Evolutionary conservation across 2,888 invertebrate species (phyloP).

Genomic region (Magallana nippona): DNA sequence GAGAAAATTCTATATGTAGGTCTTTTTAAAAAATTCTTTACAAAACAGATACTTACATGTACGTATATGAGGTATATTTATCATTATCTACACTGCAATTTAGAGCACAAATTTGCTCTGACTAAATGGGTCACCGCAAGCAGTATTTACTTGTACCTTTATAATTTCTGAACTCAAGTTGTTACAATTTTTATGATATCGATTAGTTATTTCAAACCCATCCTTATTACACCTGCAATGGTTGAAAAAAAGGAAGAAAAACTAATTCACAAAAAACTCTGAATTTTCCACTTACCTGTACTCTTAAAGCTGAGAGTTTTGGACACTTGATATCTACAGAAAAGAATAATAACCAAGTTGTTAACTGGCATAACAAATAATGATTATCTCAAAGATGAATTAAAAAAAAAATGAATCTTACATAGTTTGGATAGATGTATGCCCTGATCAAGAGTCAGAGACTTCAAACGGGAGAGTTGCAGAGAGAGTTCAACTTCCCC

Average conservation of each 20-base stretch:
- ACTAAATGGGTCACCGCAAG: too few species aligned
- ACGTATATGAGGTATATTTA: too few species aligned
- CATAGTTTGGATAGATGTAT: slow-evolving; percentile 56
- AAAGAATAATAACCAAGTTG: slow-evolving; percentile 22
- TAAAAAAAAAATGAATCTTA: slow-evolving; percentile 34
- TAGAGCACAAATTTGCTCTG: too few species aligned
- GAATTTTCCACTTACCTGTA: slow-evolving; percentile 51
- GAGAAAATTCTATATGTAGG: background rate
- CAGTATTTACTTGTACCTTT: too few species aligned
- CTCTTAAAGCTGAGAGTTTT: slow-evolving; percentile 54
- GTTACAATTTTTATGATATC: too few species aligned
- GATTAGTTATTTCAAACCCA: background rate
- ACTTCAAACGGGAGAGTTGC: slow-evolving; percentile 47
- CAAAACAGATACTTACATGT: too few species aligned
- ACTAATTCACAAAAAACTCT: background rate
- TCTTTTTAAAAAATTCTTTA: too few species aligned
- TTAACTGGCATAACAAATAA: background rate
- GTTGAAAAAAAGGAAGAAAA: background rate
- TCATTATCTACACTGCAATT: too few species aligned
- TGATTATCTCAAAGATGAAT: background rate
- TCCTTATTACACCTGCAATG: background rate
- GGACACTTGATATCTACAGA: slow-evolving; percentile 59
- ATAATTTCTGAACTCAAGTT: too few species aligned
- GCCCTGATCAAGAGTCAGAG: slow-evolving; percentile 58
- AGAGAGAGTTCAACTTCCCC: slow-evolving; percentile 54